Base-by-base conservation (phyloP, 2,888 invertebrate genomes). In the Cremastinae sp. region DNA sequence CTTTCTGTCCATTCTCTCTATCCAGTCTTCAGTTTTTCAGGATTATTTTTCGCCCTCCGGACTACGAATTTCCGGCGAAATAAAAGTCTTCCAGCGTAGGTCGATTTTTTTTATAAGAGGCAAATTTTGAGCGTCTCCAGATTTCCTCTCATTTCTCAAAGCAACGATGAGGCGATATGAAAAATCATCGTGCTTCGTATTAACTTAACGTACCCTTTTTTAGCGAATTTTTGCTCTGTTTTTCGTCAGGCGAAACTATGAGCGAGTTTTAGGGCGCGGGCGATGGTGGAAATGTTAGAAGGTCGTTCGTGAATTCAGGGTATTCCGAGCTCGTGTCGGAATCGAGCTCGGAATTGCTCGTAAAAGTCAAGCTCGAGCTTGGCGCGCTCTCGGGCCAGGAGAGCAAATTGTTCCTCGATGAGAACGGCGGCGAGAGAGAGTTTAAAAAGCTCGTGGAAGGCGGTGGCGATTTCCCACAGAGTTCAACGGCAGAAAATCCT, bases 361-460 rank as follows among this genome's bases (percentile, higher is more conserved):
- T 90, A 28, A 90, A 90, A 0, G 90, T 90, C 4, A 90, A 75
- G 66, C 90, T 90, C 12, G 90, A 89, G 72, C 89, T 89, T 0
- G 89, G 89, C 0, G 87, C 88, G 65, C 88, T 89, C 64, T 89
- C 89, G 0, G 89, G 89, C 89, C 89, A 89, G 3, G 90, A 88
- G 0, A 86, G 79, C 12, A 88, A 65, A 55, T 88, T 82, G 39
- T 86, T 85, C 18, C 87, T 82, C 41, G 89, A 87, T 0, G 88
- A 87, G 53, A 89, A 89, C 2, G 91, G 92, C 3, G 92, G 92
- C 14, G 91, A 92, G n/a, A 92, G 79, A 0, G 92, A 92, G 77
- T 91, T 92, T n/a, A 92, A 84, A 65, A 91, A 90, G 80, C 91
- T 92, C 74, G 90, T 91, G 73, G 91, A 91, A 0, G 92, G 92